phyloP scores from a whole-genome alignment of 2,113 vertebrate genomes.

The Podiceps cristatus region DNA sequence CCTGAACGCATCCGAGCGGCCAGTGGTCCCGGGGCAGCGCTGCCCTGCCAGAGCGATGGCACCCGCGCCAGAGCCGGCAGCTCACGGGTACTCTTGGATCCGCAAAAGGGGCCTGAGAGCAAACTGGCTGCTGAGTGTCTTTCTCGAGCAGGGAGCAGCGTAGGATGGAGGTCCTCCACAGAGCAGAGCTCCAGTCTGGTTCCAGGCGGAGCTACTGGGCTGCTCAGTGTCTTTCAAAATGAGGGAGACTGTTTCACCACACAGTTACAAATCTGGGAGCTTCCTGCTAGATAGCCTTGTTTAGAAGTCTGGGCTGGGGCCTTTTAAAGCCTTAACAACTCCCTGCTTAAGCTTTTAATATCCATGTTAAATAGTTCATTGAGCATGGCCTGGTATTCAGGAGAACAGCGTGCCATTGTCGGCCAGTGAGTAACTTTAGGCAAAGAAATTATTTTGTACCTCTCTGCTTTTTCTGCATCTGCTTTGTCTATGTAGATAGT shows the following conservation, averaged over 20 bases:
- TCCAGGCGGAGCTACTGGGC: fast-evolving
- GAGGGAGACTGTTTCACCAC: not conserved
- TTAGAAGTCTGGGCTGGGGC: constrained; percentile 40
- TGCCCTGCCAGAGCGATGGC: not conserved
- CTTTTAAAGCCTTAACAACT: constrained; percentile 15
- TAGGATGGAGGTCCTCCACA: not conserved
- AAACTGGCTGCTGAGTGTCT: not conserved
- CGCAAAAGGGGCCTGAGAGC: not conserved
- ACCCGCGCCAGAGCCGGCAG: not conserved
- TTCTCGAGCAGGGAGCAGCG: not conserved
- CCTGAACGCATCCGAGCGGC: not conserved
- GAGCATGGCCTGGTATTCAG: not conserved
- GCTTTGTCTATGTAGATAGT: not conserved
- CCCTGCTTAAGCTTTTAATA: constrained; percentile 39
- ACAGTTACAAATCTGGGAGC: not conserved
- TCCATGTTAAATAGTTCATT: not conserved
- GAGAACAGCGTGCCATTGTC: not conserved
- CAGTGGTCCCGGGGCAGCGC: not conserved
- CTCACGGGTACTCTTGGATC: not conserved
- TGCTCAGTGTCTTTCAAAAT: not conserved
- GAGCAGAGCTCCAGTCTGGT: not conserved
- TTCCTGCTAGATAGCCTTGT: constrained; percentile 22
- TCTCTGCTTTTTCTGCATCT: not conserved
- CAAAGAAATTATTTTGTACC: not conserved
- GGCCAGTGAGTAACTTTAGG: not conserved